Percentiles rank a stretch among this genome's conserved stretches.
These are phyloP conservation scores for Microctenopoma stevenorrisi DNA, from an alignment of 2,797 vertebrate species.

Conservation along the genomic window DNA sequence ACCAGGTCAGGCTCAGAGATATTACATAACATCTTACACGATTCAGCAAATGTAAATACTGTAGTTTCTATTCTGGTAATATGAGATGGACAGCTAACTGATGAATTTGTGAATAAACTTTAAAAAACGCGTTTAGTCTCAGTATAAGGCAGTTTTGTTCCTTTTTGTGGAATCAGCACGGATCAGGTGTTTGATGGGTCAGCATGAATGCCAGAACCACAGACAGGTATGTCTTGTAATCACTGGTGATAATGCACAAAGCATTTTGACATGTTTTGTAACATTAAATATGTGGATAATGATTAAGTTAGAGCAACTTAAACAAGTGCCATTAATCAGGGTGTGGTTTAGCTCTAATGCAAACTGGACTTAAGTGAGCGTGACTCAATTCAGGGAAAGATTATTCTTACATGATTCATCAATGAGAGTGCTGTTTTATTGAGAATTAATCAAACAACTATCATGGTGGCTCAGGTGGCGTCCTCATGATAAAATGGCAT, in stretches of 20 bases:
- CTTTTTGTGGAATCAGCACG: constrained; percentile 12
- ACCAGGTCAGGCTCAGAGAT: constrained; percentile 1
- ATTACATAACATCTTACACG: constrained; percentile 3
- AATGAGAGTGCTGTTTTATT: background rate
- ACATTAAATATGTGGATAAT: constrained; percentile 36
- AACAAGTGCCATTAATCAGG: constrained; percentile 34
- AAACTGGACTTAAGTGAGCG: constrained; percentile 20
- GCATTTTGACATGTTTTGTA: constrained; percentile 13
- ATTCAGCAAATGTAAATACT: no score
- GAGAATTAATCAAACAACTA: background rate
- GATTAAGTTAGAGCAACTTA: constrained; percentile 40
- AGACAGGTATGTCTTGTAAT: constrained; percentile 18
- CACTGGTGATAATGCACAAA: constrained; percentile 1
- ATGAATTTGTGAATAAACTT: no score
- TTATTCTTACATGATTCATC: constrained; percentile 4
- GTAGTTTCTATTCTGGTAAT: no score
- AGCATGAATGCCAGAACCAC: constrained; percentile 25
- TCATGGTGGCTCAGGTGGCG: background rate
- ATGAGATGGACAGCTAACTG: no score
- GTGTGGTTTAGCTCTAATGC: constrained; percentile 25
- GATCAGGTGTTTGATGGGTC: constrained; percentile 17
- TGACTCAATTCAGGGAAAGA: constrained; percentile 10
- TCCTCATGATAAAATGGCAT: background rate
- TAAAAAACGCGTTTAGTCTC: background rate
- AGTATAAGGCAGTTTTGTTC: background rate